Conservation (phyloP, 2,113 vertebrate species). For the Thunnus thynnus region DNA sequence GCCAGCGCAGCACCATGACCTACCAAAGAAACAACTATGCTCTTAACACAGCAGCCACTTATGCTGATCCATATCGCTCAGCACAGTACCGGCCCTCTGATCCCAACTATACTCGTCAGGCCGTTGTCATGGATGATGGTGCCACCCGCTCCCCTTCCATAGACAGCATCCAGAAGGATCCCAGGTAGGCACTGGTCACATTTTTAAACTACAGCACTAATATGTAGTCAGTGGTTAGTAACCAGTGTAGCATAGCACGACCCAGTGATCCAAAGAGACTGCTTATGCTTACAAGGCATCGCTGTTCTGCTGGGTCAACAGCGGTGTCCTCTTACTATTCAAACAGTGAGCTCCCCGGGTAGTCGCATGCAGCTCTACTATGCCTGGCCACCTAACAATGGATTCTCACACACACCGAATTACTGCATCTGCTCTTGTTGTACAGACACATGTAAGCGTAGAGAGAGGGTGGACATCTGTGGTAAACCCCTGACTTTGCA, state of each 20-base stretch:
- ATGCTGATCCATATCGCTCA: conserved; percentile 91
- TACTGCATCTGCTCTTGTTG: conserved; percentile 64
- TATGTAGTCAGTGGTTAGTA: conserved; percentile 16
- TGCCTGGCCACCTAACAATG: conserved; percentile 63
- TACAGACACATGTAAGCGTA: conserved; percentile 29
- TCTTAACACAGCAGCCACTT: conserved; percentile 89
- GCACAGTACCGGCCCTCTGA: conserved; percentile 90
- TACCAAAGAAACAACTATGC: conserved; percentile 96
- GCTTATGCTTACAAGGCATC: conserved; percentile 65
- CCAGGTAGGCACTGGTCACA: conserved; percentile 84
- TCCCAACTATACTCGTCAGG: conserved; percentile 84
- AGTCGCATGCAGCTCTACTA: conserved; percentile 57
- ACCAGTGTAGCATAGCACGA: conserved; percentile 1
- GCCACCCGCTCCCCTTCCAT: conserved; percentile 94
- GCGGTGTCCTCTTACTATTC: conserved; percentile 73
- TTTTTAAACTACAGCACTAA: background rate
- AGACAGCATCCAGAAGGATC: conserved; percentile 99
- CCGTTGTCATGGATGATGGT: conserved; percentile 85
- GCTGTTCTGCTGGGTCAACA: conserved; percentile 76
- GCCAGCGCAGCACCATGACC: conserved; percentile 93
- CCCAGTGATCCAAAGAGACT: conserved; percentile 39
- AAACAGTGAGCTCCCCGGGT: conserved; percentile 66
- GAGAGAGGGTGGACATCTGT: conserved; percentile 44
- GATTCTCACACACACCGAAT: conserved; percentile 62
- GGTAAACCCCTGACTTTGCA: conserved; percentile 63